Percentiles rank a stretch among this genome's conserved stretches.
phyloP scores from a whole-genome alignment of 2,113 vertebrate genomes.

The Diglossa brunneiventris region DNA sequence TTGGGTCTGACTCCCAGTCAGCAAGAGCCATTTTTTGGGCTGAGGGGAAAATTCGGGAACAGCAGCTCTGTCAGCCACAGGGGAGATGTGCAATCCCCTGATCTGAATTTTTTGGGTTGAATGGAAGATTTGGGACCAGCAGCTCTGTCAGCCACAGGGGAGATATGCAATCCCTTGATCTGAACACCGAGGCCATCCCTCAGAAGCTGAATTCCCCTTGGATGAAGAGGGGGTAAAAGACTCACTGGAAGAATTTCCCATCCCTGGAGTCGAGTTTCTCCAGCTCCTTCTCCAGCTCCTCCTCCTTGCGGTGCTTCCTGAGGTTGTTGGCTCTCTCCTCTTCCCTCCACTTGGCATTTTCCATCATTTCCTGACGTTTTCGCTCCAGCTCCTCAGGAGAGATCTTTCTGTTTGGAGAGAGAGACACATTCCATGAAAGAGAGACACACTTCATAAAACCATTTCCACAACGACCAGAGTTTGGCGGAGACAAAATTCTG shows the following conservation, averaged over 20 bases:
- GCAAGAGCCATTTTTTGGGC: background rate
- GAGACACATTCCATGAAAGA: background rate
- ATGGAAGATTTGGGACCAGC: background rate
- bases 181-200: fast-evolving
- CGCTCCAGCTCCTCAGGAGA: constrained; percentile 86
- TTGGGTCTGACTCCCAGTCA: fast-evolving
- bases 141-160: fast-evolving
- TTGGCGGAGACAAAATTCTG: background rate
- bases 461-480: background rate
- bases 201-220: no score
- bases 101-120: background rate
- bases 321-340: constrained; percentile 85
- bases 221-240: background rate
- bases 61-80: fast-evolving
- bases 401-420: constrained; percentile 75
- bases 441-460: background rate
- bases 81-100: fast-evolving
- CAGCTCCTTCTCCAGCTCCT: constrained; percentile 79
- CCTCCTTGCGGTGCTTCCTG: constrained; percentile 80
- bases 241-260: constrained; percentile 91
- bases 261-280: constrained; percentile 74
- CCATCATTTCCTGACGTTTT: constrained; percentile 89
- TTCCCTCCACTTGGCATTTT: constrained; percentile 87
- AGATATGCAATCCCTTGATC: fast-evolving
- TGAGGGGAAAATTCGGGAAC: background rate